Evolutionary conservation across 1,140 invertebrate genomes (phyloP).

Genomic region (Stratiolaelaps scimitus): DNA sequence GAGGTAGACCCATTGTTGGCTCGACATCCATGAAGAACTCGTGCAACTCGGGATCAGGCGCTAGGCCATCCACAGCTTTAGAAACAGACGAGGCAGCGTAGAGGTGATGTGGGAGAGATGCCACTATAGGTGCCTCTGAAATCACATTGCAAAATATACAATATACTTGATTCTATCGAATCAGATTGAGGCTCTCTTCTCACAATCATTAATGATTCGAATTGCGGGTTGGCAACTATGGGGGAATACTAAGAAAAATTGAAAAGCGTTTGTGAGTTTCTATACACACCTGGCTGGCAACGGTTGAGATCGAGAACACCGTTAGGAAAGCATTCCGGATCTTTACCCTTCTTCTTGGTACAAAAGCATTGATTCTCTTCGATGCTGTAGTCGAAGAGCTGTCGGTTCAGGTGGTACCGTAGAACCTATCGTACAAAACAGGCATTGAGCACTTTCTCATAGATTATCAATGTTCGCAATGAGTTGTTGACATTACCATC

Average conservation of each 20-base stretch:
- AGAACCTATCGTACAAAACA: neutral
- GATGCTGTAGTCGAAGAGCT: neutral
- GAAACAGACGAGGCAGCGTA: slow-evolving; percentile 61
- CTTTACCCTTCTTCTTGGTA: neutral
- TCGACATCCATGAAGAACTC: slow-evolving; percentile 69
- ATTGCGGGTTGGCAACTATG: neutral
- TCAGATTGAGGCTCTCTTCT: neutral
- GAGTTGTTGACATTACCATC: no score
- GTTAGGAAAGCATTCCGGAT: neutral
- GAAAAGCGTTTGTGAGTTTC: neutral
- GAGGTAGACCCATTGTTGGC: slow-evolving; percentile 51
- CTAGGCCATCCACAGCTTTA: slow-evolving; percentile 63
- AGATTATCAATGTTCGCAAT: no score
- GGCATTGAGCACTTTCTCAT: no score
- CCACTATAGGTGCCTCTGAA: slow-evolving; percentile 63
- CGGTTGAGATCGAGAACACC: slow-evolving; percentile 34
- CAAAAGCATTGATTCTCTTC: slow-evolving; percentile 1
- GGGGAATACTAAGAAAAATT: neutral
- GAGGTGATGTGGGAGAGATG: slow-evolving; percentile 83
- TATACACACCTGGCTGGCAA: slow-evolving; percentile 48
- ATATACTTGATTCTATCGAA: no score
- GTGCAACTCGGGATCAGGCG: slow-evolving; percentile 56
- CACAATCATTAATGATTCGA: neutral
- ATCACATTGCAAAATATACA: slow-evolving; percentile 4
- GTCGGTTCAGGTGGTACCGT: neutral